Percentiles rank a stretch among this genome's conserved stretches.
Evolutionary conservation across 2,113 vertebrate genomes (phyloP).

Genomic region (Pseudopodoces humilis): DNA sequence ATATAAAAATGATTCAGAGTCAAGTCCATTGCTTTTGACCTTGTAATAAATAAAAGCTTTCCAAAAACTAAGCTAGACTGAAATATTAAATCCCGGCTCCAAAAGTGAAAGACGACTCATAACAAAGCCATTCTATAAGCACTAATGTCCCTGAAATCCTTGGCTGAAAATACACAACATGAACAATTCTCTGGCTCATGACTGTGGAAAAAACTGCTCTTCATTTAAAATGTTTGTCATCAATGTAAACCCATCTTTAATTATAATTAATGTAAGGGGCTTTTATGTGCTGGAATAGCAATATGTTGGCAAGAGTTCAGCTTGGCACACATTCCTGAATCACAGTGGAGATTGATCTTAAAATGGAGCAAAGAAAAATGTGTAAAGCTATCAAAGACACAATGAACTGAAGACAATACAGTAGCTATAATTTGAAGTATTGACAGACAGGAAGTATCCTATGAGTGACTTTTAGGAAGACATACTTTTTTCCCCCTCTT

Average conservation of each 20-base stretch:
- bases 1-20: background rate
- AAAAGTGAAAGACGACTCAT: background rate
- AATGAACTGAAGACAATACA: background rate
- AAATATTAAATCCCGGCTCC: slow-evolving; percentile 37
- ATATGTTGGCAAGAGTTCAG: background rate
- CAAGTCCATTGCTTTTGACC: slow-evolving; percentile 27
- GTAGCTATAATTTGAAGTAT: background rate
- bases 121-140: slow-evolving; percentile 24
- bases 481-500: rapidly evolving
- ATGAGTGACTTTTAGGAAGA: background rate
- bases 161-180: slow-evolving; percentile 29
- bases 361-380: background rate
- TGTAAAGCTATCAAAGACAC: background rate
- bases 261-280: background rate
- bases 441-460: background rate
- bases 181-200: slow-evolving; percentile 40
- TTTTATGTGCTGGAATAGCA: slow-evolving; percentile 30
- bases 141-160: slow-evolving; percentile 45
- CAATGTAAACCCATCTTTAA: slow-evolving; percentile 49
- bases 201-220: slow-evolving; percentile 28
- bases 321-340: background rate
- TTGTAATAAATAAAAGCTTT: slow-evolving; percentile 40
- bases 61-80: slow-evolving; percentile 10
- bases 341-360: slow-evolving; percentile 6
- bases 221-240: slow-evolving; percentile 50